phyloP scores from a whole-genome alignment of 2,113 vertebrate species.

The Paracyprichromis sp. region DNA sequence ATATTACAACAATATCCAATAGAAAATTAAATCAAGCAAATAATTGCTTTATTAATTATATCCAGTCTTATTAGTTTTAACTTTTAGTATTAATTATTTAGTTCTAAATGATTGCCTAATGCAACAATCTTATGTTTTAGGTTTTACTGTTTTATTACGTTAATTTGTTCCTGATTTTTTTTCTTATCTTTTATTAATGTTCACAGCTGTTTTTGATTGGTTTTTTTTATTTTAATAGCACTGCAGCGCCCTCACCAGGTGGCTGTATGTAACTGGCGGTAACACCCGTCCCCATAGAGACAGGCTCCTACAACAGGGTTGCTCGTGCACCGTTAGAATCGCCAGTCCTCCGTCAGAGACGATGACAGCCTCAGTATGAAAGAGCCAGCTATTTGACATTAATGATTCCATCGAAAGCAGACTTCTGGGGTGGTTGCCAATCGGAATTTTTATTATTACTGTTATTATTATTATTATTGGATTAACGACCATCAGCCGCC shows the following conservation, averaged over 20 bases:
- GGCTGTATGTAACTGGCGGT: background rate
- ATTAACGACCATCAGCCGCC: slow-evolving; percentile 33
- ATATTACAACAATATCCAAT: background rate
- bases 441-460: background rate
- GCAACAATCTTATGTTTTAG: background rate
- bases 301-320: slow-evolving; percentile 52
- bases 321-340: background rate
- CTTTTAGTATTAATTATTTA: background rate
- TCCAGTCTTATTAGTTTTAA: background rate
- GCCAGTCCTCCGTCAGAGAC: background rate
- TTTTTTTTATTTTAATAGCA: accelerated
- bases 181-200: background rate
- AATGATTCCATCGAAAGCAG: slow-evolving; percentile 8
- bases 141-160: background rate
- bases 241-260: slow-evolving; percentile 4
- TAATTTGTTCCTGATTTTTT: background rate
- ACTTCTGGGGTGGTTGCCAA: background rate
- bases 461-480: slow-evolving; percentile 11
- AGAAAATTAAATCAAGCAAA: background rate
- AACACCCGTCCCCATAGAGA: slow-evolving; percentile 59
- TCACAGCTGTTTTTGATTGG: background rate
- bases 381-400: background rate
- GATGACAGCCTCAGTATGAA: background rate
- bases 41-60: background rate
- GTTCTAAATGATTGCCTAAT: background rate